Evolutionary conservation across 2,888 invertebrate species (phyloP), one percentile per base, ranked within the genome.

Genomic region (Tetropium fuscum): DNA sequence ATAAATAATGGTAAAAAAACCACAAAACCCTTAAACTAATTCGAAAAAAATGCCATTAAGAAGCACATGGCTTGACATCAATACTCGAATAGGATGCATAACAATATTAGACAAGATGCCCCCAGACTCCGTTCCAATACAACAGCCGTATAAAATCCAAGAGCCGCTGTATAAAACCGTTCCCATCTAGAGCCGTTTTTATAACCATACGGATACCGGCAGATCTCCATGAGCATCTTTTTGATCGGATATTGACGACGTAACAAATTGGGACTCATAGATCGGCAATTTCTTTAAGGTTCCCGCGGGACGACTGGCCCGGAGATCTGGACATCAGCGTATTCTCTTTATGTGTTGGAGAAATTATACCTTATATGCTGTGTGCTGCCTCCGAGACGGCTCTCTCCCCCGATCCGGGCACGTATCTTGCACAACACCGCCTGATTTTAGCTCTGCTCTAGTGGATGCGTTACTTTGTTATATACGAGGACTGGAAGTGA

Each of bases 221-320:
- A 44, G 44, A 61, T 66, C 63, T 66, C 58, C 59, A 57, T 64
- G 60, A 68, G 68, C 58, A 64, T 66, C 68, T 71, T 73, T 73
- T 71, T 74, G 51, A 51, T 51, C 38, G 40, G 36, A 48, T 45
- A 56, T 53, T 30, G 75, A 76, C 77, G 74, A 75, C 72, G 75
- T 77, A 77, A 78, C 78, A 79, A 79, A 79, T 79, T 77, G 78
- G 76, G 75, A 73, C 75, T 79, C 79, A 80, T 81, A 81, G 79
- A 81, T 81, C 80, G 81, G 79, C 80, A 79, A 81, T 81, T 81
- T 81, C 81, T 81, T 80, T 81, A 81, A 79, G 76, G 79, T 71
- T 78, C 81, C 80, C 80, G 54, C 11, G 80, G 75, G 80, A 77
- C 55, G 48, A 63, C 63, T 68, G 70, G 69, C 69, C 73, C 72